Percentiles rank a stretch among this genome's conserved stretches.
phyloP scores from a whole-genome alignment of 2,888 invertebrate species.

The Anoncus sp. region DNA sequence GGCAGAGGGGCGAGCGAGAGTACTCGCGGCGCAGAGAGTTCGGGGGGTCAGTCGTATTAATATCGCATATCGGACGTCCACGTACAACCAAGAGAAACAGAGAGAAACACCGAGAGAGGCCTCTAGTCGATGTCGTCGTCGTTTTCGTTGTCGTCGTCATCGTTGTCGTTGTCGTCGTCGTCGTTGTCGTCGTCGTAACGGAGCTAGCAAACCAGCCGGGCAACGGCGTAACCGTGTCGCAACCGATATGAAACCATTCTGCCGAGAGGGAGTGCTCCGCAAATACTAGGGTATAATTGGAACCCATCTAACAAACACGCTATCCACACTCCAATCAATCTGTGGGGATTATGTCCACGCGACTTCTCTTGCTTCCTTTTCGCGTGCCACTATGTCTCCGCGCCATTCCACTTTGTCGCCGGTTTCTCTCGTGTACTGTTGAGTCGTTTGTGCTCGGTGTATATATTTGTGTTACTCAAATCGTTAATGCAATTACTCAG shows the following conservation, averaged over 20 bases:
- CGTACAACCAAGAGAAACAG: conserved; percentile 63
- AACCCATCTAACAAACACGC: conserved; percentile 80
- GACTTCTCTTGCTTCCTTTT: conserved; percentile 45
- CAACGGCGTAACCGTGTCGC: conserved; percentile 57
- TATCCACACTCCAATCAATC: conserved; percentile 79
- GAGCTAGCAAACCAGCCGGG: conserved; percentile 46
- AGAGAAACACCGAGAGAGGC: neutral
- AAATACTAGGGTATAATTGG: conserved; percentile 82
- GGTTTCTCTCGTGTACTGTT: conserved; percentile 5
- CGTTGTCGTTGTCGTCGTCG: neutral
- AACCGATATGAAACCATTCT: conserved; percentile 79
- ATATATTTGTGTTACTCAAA: too few relatives aligned
- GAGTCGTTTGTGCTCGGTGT: too few relatives aligned
- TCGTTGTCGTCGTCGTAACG: conserved; percentile 2
- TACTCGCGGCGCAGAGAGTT: conserved; percentile 59
- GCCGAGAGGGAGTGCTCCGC: conserved; percentile 80
- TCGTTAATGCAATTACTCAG: too few relatives aligned
- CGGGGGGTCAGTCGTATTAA: conserved; percentile 80
- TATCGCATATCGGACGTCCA: conserved; percentile 80
- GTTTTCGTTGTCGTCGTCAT: neutral
- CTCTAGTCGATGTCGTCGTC: neutral
- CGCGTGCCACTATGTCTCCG: neutral
- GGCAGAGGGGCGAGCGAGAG: too few relatives aligned
- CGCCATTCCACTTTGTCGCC: conserved; percentile 15
- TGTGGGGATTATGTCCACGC: conserved; percentile 71